Base-by-base conservation (phyloP, 2,113 vertebrate species). In the Carollia perspicillata region DNA sequence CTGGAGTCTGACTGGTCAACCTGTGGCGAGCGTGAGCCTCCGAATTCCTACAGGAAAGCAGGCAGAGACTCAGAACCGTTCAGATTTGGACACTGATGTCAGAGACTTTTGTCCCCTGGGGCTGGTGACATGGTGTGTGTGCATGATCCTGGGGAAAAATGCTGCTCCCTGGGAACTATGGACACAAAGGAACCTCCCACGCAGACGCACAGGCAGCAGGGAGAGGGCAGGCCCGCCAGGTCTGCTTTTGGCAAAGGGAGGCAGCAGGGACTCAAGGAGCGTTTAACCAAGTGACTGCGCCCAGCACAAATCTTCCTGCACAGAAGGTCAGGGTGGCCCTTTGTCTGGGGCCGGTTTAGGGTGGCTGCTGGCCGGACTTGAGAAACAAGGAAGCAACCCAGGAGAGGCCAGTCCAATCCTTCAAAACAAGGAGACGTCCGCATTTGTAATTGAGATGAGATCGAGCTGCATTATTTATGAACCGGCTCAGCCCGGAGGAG, bases 391-490 rank as follows among this genome's bases (percentile, higher is more conserved):
- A 84, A 55, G 79, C 51, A 44, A 18, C 65, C 58, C 44, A 9
- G 33, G 23, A 53, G 65, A 75, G 53, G 49, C 49, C 11, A 0
- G n/a, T 26, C 35, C 30, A 9, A 44, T 42, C 66, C 37, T 79
- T 81, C 68, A 53, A 30, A 71, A 77, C 69, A 9, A 60, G 65
- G 86, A 37, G 51, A 26, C 5, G 89, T 93, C 93, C 97, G 96
- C 97, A 93, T 96, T 97, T 97, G 96, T 97, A 97, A 98, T 30
- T 84, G 97, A 98, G 98, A 97, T 91, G 97, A 98, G 94, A 95
- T 88, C 93, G 44, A 40, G 88, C 96, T 98, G 98, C 98, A 98
- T 98, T 98, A 98, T 98, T 98, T 98, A 99, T 98, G 97, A 98
- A 96, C 95, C 72, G 81, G 97, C 97, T 95, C 90, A 93, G 97